Evolutionary conservation across 2,888 invertebrate genomes (phyloP), one percentile per base, ranked within the genome.

Genomic region (Caprella mutica): DNA sequence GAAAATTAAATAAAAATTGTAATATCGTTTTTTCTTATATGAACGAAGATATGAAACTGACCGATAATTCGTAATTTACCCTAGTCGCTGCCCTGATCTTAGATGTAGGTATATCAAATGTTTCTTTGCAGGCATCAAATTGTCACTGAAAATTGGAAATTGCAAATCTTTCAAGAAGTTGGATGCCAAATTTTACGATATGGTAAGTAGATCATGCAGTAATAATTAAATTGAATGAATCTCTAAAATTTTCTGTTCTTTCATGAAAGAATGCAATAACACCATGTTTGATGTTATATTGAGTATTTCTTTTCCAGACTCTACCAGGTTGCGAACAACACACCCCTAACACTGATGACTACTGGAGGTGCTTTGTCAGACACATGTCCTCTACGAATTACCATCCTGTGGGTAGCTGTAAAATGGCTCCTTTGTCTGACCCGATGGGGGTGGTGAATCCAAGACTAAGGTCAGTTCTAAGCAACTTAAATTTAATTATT

Each of bases 401-500:
- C 58, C 69, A 69, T 33, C 52, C 52, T 17, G 40, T 12, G 6
- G 29, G 39, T 6, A 39, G 14, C 12, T 52, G 52, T 26, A 52
- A 40, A 35, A 52, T 52, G 52, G 52, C 52, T 3, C 52, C 52
- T 6, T n/a, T 21, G 8, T 12, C 52, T 70, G 83, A 83, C 69
- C 83, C 83, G 0, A 80, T 80, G 46, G 80, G 82, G 19, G 87
- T 87, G 0, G 85, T 88, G 0, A 82, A 86, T 71, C 73, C 82
- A 0, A 76, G 82, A 66, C 72, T 91, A 43, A 75, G 50, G 65
- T 65, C 12, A 27, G 48, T 23, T 21, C 5, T 33, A 14, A n/a
- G n/a, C n/a, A n/a, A n/a, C n/a, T n/a, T n/a, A n/a, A n/a, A n/a
- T n/a, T n/a, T n/a, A n/a, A n/a, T n/a, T n/a, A n/a, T n/a, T n/a